Conservation (phyloP, 2,888 invertebrate species). For the Candidula unifasciata region DNA sequence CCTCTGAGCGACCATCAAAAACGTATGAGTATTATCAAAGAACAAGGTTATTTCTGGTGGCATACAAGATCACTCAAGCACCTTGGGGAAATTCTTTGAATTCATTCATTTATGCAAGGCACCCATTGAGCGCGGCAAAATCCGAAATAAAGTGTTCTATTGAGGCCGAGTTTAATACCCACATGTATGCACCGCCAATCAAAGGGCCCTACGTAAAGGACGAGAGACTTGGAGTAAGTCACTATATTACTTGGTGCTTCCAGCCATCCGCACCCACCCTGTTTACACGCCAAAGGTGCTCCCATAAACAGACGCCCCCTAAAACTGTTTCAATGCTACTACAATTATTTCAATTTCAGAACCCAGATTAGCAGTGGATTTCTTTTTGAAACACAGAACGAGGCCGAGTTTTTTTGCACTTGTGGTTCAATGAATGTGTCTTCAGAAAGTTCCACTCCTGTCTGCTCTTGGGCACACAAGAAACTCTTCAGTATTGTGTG, state of each 20-base stretch:
- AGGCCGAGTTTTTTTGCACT: too few relatives aligned
- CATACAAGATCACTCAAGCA: neutral
- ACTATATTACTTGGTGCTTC: slow-evolving; percentile 3
- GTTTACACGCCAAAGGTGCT: neutral
- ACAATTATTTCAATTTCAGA: neutral
- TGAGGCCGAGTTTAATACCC: neutral
- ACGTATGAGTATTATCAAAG: neutral
- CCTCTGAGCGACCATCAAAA: neutral
- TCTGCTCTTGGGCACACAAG: neutral
- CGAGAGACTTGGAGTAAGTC: neutral
- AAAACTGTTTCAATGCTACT: neutral
- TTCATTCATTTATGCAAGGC: neutral
- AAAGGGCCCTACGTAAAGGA: slow-evolving; percentile 12
- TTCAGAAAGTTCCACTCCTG: neutral
- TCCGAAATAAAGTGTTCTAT: slow-evolving; percentile 2
- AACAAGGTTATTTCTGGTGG: neutral
- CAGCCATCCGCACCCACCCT: neutral
- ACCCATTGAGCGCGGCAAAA: neutral
- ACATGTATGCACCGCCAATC: slow-evolving; percentile 4
- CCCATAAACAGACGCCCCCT: neutral
- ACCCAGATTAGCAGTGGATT: neutral
- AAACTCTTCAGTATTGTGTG: too few relatives aligned
- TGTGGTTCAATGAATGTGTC: too few relatives aligned
- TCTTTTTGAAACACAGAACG: neutral
- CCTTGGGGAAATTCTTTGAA: neutral